Evolutionary conservation across 1,140 invertebrate genomes (phyloP).

Genomic region (Cephus cinctus): DNA sequence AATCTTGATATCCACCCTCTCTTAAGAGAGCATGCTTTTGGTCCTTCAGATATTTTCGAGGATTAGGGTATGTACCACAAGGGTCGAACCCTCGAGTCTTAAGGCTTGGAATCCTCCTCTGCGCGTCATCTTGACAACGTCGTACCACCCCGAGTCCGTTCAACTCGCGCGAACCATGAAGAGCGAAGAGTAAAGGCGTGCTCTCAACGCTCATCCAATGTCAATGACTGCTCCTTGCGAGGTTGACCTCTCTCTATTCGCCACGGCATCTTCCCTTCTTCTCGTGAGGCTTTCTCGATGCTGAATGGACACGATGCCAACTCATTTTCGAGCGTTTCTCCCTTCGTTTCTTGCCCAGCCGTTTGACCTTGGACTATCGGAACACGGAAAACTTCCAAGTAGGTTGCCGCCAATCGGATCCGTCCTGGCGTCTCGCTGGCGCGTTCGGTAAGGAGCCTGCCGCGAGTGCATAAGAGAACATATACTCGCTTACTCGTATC

Average conservation of each 20-base stretch:
- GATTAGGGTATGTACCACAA: neutral
- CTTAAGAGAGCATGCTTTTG: no score
- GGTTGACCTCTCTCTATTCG: slow-evolving; percentile 25
- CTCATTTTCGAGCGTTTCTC: slow-evolving; percentile 3
- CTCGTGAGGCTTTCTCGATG: slow-evolving; percentile 38
- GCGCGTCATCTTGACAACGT: slow-evolving; percentile 21
- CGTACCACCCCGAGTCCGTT: slow-evolving; percentile 15
- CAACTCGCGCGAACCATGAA: slow-evolving; percentile 10
- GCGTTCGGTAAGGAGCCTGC: neutral
- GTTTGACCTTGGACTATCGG: no score
- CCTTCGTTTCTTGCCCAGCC: neutral
- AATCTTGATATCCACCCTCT: no score
- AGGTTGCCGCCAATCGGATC: neutral
- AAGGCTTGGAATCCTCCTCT: slow-evolving; percentile 17
- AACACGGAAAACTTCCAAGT: no score
- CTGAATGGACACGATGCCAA: slow-evolving; percentile 24
- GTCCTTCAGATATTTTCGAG: no score
- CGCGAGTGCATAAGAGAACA: neutral
- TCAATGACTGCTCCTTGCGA: slow-evolving; percentile 46
- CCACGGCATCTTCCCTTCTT: slow-evolving; percentile 25
- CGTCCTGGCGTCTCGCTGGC: neutral
- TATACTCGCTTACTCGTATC: neutral
- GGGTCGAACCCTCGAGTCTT: neutral
- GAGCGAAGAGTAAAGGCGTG: slow-evolving; percentile 18
- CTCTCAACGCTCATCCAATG: slow-evolving; percentile 33